phyloP scores from a whole-genome alignment of 2,888 invertebrate species.

The Ormyrus thymus region DNA sequence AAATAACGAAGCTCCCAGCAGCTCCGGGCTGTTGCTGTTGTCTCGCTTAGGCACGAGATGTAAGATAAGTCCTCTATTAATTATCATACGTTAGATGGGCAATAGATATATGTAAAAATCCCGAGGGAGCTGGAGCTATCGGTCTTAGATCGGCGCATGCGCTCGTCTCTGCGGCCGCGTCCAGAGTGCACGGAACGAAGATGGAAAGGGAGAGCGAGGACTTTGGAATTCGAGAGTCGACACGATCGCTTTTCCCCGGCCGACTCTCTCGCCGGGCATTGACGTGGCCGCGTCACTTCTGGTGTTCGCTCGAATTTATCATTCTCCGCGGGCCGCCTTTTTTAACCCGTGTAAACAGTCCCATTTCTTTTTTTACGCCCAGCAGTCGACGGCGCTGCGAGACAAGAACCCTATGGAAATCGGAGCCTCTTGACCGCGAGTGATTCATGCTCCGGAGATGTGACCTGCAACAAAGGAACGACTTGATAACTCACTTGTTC shows the following conservation, averaged over 20 bases:
- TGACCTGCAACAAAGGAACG: too few relatives aligned
- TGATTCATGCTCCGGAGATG: too few relatives aligned
- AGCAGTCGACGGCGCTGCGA: background rate
- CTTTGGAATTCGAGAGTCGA: slow-evolving; percentile 56
- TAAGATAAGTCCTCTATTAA: slow-evolving; percentile 46
- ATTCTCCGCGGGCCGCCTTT: slow-evolving; percentile 6
- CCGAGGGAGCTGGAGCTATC: slow-evolving; percentile 32
- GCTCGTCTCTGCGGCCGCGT: slow-evolving; percentile 9
- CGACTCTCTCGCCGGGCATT: background rate
- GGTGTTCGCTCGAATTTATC: slow-evolving; percentile 51
- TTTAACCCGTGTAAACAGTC: background rate
- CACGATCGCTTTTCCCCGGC: slow-evolving; percentile 58
- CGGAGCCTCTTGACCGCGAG: too few relatives aligned
- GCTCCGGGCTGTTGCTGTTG: background rate
- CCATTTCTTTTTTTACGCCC: background rate
- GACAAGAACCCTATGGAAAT: too few relatives aligned
- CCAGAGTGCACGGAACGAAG: slow-evolving; percentile 31
- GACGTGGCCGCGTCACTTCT: slow-evolving; percentile 51
- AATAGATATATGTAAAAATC: slow-evolving; percentile 41
- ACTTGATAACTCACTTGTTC: too few relatives aligned
- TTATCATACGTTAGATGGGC: slow-evolving; percentile 47
- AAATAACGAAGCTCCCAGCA: background rate
- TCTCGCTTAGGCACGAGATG: slow-evolving; percentile 17
- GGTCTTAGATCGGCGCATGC: slow-evolving; percentile 29
- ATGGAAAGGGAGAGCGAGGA: slow-evolving; percentile 52